phyloP scores from a whole-genome alignment of 2,888 invertebrate genomes.

The Thecophora atra region DNA sequence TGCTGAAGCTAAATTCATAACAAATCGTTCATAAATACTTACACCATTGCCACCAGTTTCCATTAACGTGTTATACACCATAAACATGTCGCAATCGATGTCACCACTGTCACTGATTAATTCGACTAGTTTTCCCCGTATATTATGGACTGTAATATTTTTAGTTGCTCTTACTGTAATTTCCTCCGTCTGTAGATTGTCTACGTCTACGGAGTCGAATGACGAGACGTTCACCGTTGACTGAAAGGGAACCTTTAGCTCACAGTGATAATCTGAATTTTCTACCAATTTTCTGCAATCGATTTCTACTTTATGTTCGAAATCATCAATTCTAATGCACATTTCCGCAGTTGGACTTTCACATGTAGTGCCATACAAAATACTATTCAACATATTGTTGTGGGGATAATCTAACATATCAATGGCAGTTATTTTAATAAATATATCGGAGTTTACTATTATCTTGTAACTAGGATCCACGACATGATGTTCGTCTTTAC shows the following conservation, averaged over 20 bases:
- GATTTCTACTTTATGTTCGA: neutral
- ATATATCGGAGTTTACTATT: constrained; percentile 4
- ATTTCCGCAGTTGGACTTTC: constrained; percentile 1
- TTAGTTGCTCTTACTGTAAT: neutral
- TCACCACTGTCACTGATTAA: neutral
- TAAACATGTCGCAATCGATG: neutral
- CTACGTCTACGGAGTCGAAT: neutral
- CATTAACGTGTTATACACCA: neutral
- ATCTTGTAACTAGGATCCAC: neutral
- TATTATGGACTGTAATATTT: neutral
- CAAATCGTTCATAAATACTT: neutral
- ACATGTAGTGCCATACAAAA: neutral
- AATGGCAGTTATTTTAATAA: neutral
- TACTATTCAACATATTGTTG: neutral
- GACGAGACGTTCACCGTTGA: neutral
- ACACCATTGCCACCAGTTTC: constrained; percentile 5
- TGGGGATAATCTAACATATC: neutral
- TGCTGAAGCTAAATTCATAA: too few relatives aligned
- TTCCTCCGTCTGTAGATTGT: neutral
- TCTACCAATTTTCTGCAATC: constrained; percentile 1
- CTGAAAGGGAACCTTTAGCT: neutral
- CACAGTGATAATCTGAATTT: neutral
- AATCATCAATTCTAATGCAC: neutral
- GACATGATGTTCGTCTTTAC: neutral
- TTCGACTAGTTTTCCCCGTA: neutral